Base-by-base conservation (phyloP, 2,113 vertebrate genomes). In the Elgaria multicarinata region DNA sequence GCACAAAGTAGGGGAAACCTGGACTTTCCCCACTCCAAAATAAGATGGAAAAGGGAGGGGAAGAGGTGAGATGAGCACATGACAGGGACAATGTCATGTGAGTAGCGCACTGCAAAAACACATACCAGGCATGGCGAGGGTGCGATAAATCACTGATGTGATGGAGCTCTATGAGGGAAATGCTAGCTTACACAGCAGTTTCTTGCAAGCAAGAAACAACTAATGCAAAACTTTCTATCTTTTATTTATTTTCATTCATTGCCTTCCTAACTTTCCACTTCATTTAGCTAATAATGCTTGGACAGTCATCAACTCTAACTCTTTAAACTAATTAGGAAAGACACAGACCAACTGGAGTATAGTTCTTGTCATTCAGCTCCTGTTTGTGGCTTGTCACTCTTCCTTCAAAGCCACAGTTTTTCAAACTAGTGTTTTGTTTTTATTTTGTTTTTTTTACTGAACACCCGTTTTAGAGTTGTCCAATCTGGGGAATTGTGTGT, bases 231-330 rank as follows among this genome's bases (percentile, higher is more conserved):
- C 6, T 87, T 67, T 33, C 20, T 28, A 44, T 77, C 6, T 36
- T 72, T 13, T 46, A 36, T 87, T 76, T 85, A 84, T 72, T 53
- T 55, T 85, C 42, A 72, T 86, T 86, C 36, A 62, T 36, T 58
- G 53, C n/a, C 39, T 81, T 36, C 33, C 53, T 53, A 81, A 5
- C 53, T 36, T 42, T 31, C 55, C 31, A 79, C 53, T 79, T 71
- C n/a, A 46, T 76, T 58, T 16, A 31, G 4, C 50, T 62, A 42
- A 62, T 58, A 44, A 46, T 64, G 16, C 64, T 18, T 77, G 74
- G 42, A 28, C 22, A 16, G 42, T 69, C 76, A 69, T 31, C 22
- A 39, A 79, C 12, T 66, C 4, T 8, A 66, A 66, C 6, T 50
- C 55, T 86, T 77, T 33, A 64, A 72, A 62, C 6, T 10, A 12